Evolutionary conservation across 37 sponge, comb jelly and placozoan genomes (phyloP), one percentile per base, ranked within the genome.

Genomic region (Agelas oroides): DNA sequence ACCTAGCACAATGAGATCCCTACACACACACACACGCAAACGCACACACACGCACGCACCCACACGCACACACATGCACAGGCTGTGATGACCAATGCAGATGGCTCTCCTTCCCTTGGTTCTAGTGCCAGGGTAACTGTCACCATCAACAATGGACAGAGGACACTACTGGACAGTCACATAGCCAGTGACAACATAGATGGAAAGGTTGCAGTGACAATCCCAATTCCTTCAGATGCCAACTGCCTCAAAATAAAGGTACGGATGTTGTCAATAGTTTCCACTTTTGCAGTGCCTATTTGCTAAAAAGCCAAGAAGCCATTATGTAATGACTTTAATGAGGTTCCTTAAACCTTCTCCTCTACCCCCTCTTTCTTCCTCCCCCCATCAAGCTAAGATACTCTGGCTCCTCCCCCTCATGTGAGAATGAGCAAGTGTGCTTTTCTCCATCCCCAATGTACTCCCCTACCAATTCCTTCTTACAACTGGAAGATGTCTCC

Each of bases 211-310:
- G 30, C 33, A 12, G 54, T 40, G 15, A 65, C 69, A 28, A 21
- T 88, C 62, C 21, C 54, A 14, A 66, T 88, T n/a, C 83, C 83
- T 59, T 17, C 8, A 19, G 36, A 82, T n/a, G 52, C 77, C 70
- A 88, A 81, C 66, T 88, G 89, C 62, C 20, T 88, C 15, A 81
- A 73, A 63, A 68, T 88, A 30, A 1, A 66, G 62, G 89, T 83
- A 27, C 37, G 83, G 5, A n/a, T n/a, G n/a, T n/a, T n/a, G n/a
- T n/a, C n/a, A n/a, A 30, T 1, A 16, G 24, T 76, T 46, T 46
- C n/a, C n/a, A n/a, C n/a, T n/a, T n/a, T n/a, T n/a, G n/a, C n/a
- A n/a, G n/a, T n/a, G n/a, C n/a, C n/a, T n/a, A n/a, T 46, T 46
- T n/a, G n/a, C n/a, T n/a, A n/a, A n/a, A n/a, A 46, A 46, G 8